Percentiles rank a stretch among this genome's conserved stretches.
Conservation (phyloP, 2,888 invertebrate species). For the Phalera bucephala region DNA sequence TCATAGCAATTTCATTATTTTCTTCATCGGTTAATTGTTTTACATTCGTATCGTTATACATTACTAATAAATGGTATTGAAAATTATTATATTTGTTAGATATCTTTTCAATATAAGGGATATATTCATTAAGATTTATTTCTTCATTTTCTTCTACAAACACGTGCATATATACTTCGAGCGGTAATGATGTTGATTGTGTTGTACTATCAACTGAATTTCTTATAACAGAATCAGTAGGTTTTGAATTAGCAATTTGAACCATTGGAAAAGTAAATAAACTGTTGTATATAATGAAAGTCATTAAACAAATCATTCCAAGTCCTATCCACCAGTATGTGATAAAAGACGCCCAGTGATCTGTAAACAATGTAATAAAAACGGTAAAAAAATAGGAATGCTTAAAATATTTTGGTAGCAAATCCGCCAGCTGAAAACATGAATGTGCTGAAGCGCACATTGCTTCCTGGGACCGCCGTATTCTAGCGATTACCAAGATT, state of each 20-base stretch:
- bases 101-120: slow-evolving; percentile 55
- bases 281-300: slow-evolving; percentile 64
- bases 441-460: too few species aligned
- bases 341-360: slow-evolving; percentile 61
- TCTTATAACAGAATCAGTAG: slow-evolving; percentile 21
- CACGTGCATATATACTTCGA: slow-evolving; percentile 61
- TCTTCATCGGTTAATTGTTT: slow-evolving; percentile 44
- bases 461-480: too few species aligned
- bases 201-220: slow-evolving; percentile 12
- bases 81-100: slow-evolving; percentile 51
- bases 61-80: slow-evolving; percentile 55
- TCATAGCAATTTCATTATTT: slow-evolving; percentile 62
- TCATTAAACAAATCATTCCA: slow-evolving; percentile 60
- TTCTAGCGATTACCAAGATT: too few species aligned
- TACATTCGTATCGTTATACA: slow-evolving; percentile 54
- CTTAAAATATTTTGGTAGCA: too few species aligned
- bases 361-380: too few species aligned
- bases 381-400: too few species aligned
- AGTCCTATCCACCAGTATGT: slow-evolving; percentile 67
- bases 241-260: slow-evolving; percentile 36
- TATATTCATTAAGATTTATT: slow-evolving; percentile 45
- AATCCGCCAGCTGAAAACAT: too few species aligned
- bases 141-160: slow-evolving; percentile 46
- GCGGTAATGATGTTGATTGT: slow-evolving; percentile 13
- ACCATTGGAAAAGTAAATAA: slow-evolving; percentile 50